Conservation (phyloP, 2,113 vertebrate species). For the Dasyprocta punctata region DNA sequence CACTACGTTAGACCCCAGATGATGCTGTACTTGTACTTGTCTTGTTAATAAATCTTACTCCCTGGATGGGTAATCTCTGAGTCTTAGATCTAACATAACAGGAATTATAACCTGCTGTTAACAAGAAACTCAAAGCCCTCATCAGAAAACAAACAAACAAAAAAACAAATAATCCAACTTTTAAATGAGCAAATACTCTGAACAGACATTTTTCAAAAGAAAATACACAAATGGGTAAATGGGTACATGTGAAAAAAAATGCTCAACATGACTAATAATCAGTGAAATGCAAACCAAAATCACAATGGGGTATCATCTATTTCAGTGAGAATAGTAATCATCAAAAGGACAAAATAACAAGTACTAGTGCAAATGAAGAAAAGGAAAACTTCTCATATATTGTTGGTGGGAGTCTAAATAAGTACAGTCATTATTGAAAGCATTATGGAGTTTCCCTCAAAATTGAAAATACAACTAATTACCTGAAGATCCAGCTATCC, state of each 20-base stretch:
- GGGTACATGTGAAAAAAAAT: not conserved
- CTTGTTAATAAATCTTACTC: not conserved
- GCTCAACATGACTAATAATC: not conserved
- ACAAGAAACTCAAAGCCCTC: not conserved
- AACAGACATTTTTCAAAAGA: not conserved
- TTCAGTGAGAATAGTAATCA: not conserved
- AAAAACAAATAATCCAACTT: not conserved
- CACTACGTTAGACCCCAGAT: not conserved
- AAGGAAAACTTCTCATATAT: no score
- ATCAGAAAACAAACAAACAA: not conserved
- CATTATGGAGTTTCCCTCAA: not conserved
- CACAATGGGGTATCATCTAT: not conserved
- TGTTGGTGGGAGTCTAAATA: not conserved
- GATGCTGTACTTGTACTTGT: not conserved
- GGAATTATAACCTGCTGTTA: not conserved
- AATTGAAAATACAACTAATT: not conserved
- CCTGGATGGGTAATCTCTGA: not conserved
- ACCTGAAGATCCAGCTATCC: not conserved
- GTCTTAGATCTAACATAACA: not conserved
- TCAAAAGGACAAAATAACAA: not conserved
- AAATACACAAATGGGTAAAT: not conserved
- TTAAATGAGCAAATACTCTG: not conserved
- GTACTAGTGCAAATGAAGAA: not conserved
- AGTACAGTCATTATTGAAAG: not conserved
- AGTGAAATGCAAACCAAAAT: not conserved